Evolutionary conservation across 1,140 invertebrate genomes (phyloP).

Genomic region (Drosophila bocki): DNA sequence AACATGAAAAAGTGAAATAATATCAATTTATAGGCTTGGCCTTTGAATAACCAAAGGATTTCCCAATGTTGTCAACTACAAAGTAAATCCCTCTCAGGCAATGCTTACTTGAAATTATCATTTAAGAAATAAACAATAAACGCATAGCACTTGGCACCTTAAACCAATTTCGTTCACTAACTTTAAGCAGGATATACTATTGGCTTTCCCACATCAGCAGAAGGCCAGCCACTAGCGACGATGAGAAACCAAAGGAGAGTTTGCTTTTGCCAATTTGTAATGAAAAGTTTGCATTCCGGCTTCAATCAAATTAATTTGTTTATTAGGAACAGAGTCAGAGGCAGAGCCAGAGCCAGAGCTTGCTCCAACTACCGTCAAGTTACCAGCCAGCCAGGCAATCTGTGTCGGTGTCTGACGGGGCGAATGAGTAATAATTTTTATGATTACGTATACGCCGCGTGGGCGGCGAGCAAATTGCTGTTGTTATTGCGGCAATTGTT

Average conservation of each 20-base stretch:
- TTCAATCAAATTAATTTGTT: conserved; percentile 77
- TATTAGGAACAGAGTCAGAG: conserved; percentile 42
- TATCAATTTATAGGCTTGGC: neutral
- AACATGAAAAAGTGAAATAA: no score
- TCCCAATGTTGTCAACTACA: no score
- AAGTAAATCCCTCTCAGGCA: neutral
- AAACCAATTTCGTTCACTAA: neutral
- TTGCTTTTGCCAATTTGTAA: conserved; percentile 24
- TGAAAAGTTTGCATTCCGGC: conserved; percentile 35
- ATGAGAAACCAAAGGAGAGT: conserved; percentile 24
- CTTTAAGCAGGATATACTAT: neutral
- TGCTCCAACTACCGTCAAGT: neutral
- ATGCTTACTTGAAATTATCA: neutral
- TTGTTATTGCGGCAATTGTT: conserved; percentile 78
- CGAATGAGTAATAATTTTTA: conserved; percentile 74
- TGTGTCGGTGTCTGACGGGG: conserved; percentile 23
- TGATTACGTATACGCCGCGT: conserved; percentile 67
- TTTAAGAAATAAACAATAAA: neutral
- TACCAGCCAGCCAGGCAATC: neutral
- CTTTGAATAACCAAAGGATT: neutral
- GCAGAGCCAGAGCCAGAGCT: no score
- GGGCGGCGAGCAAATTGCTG: conserved; percentile 69
- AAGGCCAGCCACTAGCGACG: neutral
- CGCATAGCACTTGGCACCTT: neutral
- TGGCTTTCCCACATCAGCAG: neutral